A percentile compares a stretch with the other conserved stretches of the same genome.
These are phyloP conservation scores for Pachymerium ferrugineum DNA, from an alignment of 2,888 invertebrate genomes.

Conservation along the genomic window DNA sequence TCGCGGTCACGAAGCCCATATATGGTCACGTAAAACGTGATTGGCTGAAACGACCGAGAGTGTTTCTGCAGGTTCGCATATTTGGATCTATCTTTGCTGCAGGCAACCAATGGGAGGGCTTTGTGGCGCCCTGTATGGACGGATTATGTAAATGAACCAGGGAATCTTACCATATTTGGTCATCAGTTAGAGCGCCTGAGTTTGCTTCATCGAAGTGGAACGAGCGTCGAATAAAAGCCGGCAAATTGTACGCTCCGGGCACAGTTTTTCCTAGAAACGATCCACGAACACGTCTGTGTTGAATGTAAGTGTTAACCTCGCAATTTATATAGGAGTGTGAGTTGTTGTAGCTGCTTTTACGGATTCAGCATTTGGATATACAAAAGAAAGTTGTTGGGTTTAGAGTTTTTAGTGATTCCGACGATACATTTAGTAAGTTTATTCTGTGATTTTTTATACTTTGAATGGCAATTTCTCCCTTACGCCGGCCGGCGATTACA, in stretches of 20 bases:
- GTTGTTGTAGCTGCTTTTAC: background rate
- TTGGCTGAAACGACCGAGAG: background rate
- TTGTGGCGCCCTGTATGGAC: background rate
- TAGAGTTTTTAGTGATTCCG: too few relatives aligned
- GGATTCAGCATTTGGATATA: background rate
- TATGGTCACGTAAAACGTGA: slow-evolving; percentile 14
- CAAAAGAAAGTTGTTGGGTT: too few relatives aligned
- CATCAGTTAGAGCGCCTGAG: background rate
- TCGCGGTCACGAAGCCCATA: slow-evolving; percentile 31
- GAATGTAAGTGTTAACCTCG: background rate
- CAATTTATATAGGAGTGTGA: background rate
- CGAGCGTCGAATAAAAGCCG: slow-evolving; percentile 29
- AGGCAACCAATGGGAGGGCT: background rate
- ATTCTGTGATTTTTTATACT: too few relatives aligned
- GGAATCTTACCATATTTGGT: slow-evolving; percentile 29
- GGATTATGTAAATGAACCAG: slow-evolving; percentile 17
- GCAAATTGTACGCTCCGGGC: slow-evolving; percentile 31
- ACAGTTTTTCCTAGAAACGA: slow-evolving; percentile 19
- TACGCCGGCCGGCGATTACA: background rate
- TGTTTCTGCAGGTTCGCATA: slow-evolving; percentile 13
- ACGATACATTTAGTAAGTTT: too few relatives aligned
- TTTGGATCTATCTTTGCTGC: background rate
- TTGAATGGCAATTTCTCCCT: background rate
- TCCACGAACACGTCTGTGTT: background rate
- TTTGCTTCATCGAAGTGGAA: background rate